Base-by-base conservation (phyloP, 92 coral and sea anemone species). In the Palythoa grandiflora region DNA sequence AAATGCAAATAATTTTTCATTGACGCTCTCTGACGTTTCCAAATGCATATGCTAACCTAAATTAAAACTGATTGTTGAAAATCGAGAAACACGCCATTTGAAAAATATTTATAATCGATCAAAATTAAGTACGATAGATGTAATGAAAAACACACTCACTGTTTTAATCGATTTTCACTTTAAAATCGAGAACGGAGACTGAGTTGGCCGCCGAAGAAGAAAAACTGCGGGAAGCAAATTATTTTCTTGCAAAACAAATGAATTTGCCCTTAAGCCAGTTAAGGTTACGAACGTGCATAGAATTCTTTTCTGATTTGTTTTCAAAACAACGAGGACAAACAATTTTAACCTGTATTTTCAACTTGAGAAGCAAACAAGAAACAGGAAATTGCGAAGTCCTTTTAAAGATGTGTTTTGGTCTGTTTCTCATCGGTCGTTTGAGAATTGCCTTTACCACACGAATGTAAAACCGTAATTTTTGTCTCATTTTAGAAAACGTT, bases 161-260 rank as follows among this genome's bases (percentile, higher is more conserved):
- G 16, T 59, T 59, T 59, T 4, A 4, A 59, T 13, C 19, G 19
- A 17, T 17, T 4, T 14, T 13, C 28, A 59, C 1, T 14, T 13
- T 13, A 3, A 59, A 59, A 59, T 17, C 16, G 19, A 4, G 65
- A 59, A 28, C 28, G 28, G 28, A 28, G 28, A 28, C n/a, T n/a
- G n/a, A 59, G 13, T 59, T 59, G 65, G 65, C 14, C 16, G 71
- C 40, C 10, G 38, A 36, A 15, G 47, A 70, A 11, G 47, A 35
- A 38, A 70, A 36, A 12, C 47, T 9, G 38, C 40, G 47, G 37
- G 15, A 28, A 36, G 8, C 12, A 28, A 9, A 21, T 5, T n/a
- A 68, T n/a, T 47, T 15, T 75, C 8, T n/a, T 75, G 55, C 61
- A 75, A 50, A 75, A 48, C 79, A 75, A 75, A 75, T 8, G 11